Conservation (phyloP, 2,113 vertebrate genomes). For the Lonchura striata region DNA sequence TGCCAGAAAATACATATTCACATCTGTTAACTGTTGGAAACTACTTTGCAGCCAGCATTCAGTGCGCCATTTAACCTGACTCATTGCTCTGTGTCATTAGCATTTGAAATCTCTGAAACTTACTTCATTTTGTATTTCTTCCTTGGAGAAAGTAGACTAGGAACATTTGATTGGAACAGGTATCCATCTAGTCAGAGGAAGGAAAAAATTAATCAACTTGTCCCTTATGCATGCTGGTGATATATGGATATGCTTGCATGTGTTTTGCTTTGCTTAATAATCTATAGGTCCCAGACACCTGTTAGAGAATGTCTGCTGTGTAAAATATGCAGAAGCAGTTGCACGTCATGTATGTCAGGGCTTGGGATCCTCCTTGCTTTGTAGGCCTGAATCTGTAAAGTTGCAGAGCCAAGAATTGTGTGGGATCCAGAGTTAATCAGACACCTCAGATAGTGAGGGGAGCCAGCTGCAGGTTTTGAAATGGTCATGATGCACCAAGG, state of each 20-base stretch:
- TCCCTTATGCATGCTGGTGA: not conserved
- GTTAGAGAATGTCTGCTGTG: not conserved
- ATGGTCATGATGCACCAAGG: not conserved
- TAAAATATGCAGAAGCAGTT: not conserved
- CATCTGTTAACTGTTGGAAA: constrained; percentile 43
- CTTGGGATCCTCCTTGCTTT: not conserved
- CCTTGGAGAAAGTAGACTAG: not conserved
- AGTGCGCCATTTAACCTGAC: constrained; percentile 16
- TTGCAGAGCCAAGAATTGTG: not conserved
- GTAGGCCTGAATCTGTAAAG: not conserved
- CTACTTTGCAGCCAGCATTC: not conserved
- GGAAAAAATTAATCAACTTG: not conserved
- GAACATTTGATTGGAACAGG: not conserved
- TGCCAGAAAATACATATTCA: constrained; percentile 21
- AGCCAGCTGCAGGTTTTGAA: not conserved
- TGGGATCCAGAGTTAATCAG: not conserved
- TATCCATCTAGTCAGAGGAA: not conserved
- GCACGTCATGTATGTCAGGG: not conserved
- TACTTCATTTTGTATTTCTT: not conserved
- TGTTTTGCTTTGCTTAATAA: not conserved
- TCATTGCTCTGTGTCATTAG: constrained; percentile 1
- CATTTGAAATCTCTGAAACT: not conserved
- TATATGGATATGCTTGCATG: not conserved
- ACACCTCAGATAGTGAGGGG: not conserved
- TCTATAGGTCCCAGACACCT: not conserved